Conservation (phyloP, 35 echinoderm and acorn worm species). For the Ptychodera flava region DNA sequence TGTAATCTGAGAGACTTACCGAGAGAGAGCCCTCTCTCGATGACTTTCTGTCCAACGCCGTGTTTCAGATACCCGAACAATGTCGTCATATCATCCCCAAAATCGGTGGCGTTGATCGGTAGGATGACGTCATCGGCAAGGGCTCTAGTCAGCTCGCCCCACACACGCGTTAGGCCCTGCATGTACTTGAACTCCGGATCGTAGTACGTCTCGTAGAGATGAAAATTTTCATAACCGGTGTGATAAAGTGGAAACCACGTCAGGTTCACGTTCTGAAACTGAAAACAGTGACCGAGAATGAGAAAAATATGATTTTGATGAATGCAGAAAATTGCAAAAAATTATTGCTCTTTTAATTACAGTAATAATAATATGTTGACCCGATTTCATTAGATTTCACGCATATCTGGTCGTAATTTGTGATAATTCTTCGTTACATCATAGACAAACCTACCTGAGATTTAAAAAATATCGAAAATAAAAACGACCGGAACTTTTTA, state of each 20-base stretch:
- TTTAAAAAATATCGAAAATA: too few relatives aligned
- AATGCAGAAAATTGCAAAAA: background rate
- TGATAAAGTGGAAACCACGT: conserved; percentile 47
- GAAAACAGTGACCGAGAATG: background rate
- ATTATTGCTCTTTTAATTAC: too few relatives aligned
- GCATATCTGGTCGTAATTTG: too few relatives aligned
- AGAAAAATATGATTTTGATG: background rate
- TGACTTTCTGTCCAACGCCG: background rate
- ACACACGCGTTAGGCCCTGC: conserved; percentile 37
- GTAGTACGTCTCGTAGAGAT: conserved; percentile 24
- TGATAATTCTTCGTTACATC: too few relatives aligned
- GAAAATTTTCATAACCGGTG: conserved; percentile 45
- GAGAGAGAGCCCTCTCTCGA: background rate
- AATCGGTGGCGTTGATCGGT: conserved; percentile 48
- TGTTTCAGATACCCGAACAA: conserved; percentile 17
- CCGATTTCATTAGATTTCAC: too few relatives aligned
- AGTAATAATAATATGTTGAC: too few relatives aligned
- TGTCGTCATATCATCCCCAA: conserved; percentile 27
- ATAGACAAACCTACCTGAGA: too few relatives aligned
- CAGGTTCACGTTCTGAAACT: background rate
- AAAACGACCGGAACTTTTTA: too few relatives aligned
- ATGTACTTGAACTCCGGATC: conserved; percentile 47
- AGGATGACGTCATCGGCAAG: conserved; percentile 80
- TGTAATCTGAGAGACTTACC: too few relatives aligned
- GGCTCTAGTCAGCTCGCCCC: conserved; percentile 59